Percentiles rank a stretch among this genome's conserved stretches.
phyloP scores from a whole-genome alignment of 2,797 vertebrate species.

The Labroides dimidiatus region DNA sequence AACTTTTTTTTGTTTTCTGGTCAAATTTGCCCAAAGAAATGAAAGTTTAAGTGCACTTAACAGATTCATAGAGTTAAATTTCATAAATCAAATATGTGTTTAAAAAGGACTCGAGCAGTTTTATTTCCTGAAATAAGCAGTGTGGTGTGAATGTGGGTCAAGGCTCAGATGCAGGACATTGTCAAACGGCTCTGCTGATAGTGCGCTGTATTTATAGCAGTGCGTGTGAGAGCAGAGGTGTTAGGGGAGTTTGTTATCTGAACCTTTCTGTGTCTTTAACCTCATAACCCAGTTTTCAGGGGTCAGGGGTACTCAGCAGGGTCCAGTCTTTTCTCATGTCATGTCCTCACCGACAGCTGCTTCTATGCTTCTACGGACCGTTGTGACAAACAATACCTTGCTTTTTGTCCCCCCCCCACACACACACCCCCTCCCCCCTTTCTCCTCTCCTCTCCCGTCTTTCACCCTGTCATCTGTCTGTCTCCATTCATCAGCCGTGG shows the following conservation, averaged over 20 bases:
- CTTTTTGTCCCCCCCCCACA: constrained; percentile 9
- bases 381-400: constrained; percentile 51
- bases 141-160: constrained; percentile 73
- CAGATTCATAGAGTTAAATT: constrained; percentile 13
- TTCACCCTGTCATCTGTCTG: constrained; percentile 50
- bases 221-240: constrained; percentile 56
- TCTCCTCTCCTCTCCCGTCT: constrained; percentile 19
- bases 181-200: constrained; percentile 68
- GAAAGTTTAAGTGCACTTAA: constrained; percentile 1
- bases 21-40: not conserved
- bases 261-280: constrained; percentile 77
- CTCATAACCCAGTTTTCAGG: constrained; percentile 79
- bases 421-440: not conserved
- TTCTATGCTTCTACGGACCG: constrained; percentile 6
- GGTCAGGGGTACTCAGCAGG: constrained; percentile 60
- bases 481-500: constrained; percentile 44
- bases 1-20: not conserved
- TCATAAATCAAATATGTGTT: constrained; percentile 15
- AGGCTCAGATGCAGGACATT: constrained; percentile 53
- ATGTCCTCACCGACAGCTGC: constrained; percentile 58
- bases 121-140: constrained; percentile 31
- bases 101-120: constrained; percentile 24
- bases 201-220: constrained; percentile 74
- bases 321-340: constrained; percentile 21
- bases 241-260: constrained; percentile 66